Conservation (phyloP, 2,113 vertebrate species). For the Eudyptes chrysolophus region DNA sequence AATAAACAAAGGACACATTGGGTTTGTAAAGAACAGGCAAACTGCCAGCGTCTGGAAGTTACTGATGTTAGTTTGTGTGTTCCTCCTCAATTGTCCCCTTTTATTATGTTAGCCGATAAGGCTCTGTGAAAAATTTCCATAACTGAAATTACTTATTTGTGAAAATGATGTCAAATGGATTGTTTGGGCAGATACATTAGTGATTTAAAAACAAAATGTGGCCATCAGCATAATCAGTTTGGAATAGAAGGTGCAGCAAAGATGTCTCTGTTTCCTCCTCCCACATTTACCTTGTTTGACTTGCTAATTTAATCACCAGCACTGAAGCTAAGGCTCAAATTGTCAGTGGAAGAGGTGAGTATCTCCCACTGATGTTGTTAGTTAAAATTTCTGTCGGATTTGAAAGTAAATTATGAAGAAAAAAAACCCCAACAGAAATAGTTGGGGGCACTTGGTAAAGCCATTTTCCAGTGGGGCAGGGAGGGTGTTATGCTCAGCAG, state of each 20-base stretch:
- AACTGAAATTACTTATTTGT: neutral
- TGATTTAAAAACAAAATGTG: neutral
- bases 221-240: neutral
- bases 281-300: conserved; percentile 16
- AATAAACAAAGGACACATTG: neutral
- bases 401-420: neutral
- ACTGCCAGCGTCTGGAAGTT: neutral
- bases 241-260: neutral
- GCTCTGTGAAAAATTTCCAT: neutral
- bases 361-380: neutral
- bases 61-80: neutral
- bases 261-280: neutral
- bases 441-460: neutral
- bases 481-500: neutral
- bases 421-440: neutral
- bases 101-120: neutral
- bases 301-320: conserved; percentile 51
- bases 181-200: neutral
- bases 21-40: neutral
- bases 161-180: neutral
- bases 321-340: neutral
- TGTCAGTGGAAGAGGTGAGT: neutral
- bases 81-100: neutral
- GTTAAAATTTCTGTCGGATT: neutral
- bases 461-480: neutral